Evolutionary conservation across 2,797 vertebrate genomes (phyloP), one percentile per base, ranked within the genome.

Genomic region (Micropoecilia bifurca): DNA sequence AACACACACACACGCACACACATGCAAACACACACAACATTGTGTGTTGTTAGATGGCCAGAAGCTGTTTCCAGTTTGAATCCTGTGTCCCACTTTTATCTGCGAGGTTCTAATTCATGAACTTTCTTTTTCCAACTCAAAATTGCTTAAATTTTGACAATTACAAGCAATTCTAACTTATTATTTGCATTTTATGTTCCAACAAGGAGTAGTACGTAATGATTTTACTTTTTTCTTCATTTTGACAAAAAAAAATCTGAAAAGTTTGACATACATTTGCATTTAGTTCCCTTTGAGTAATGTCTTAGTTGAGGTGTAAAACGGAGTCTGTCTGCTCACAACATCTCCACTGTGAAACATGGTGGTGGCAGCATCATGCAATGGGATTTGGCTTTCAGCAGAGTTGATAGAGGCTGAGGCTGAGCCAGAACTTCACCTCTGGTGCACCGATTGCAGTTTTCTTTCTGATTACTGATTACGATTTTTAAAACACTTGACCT

Each of bases 61-160:
- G 80, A 79, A 79, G 48, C 87, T 74, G 72, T 89, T 92, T 90
- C 83, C 85, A 85, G 78, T 71, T 88, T 77, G 81, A 81, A 71
- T 77, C 73, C 80, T 85, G 84, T 74, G 6, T 57, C 78, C 82
- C 22, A 39, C 86, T 90, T 53, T 90, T 84, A 81, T 87, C 86
- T 79, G 73, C 57, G 83, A 78, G 76, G 74, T 84, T 83, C 71
- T 20, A 83, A 78, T 82, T 83, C 84, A 86, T 83, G 82, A 91
- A 91, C 88, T 82, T 82, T n/a, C 84, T 41, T 41, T 41, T 68
- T 41, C 16, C 53, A 39, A 20, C 30, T 39, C 6, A 39, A 3
- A 66, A 66, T 33, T 36, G 16, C 7, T 63, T 18, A 28, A 63
- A 22, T 18, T 18, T 10, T 39, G 7, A 39, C 6, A 66, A 20